phyloP scores from a whole-genome alignment of 2,113 vertebrate genomes.

The Calyptomena viridis region DNA sequence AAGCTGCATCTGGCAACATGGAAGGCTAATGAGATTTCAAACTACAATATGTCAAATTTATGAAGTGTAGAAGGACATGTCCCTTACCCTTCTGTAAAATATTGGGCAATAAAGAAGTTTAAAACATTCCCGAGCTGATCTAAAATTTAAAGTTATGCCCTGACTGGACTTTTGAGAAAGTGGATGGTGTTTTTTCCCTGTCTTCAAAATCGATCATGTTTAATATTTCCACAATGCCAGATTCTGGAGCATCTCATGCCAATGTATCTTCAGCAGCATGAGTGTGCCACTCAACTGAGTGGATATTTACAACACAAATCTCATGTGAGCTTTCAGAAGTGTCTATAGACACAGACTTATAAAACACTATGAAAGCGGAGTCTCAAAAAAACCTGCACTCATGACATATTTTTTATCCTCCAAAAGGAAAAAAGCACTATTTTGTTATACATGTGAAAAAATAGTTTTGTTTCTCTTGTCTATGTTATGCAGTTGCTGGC shows the following conservation, averaged over 20 bases:
- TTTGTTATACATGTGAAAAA: not conserved
- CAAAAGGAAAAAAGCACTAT: not conserved
- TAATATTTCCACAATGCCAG: not conserved
- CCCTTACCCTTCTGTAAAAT: slow-evolving; percentile 21
- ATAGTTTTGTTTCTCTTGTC: not conserved
- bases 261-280: not conserved
- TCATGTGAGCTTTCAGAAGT: not conserved
- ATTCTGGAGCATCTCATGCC: not conserved
- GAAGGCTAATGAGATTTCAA: slow-evolving; percentile 30
- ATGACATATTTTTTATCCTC: not conserved
- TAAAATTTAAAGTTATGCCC: not conserved
- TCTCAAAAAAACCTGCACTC: not conserved
- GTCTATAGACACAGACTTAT: not conserved
- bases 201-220: not conserved
- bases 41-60: slow-evolving; percentile 52
- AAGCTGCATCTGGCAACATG: not conserved
- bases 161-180: not conserved
- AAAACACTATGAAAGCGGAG: not conserved
- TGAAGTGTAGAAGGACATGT: slow-evolving; percentile 49
- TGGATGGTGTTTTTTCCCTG: not conserved
- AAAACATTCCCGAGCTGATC: slow-evolving; percentile 2
- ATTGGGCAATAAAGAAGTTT: slow-evolving; percentile 32
- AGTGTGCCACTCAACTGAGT: not conserved
- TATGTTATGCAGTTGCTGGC: not conserved
- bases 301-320: not conserved